Evolutionary conservation across 2,888 invertebrate genomes (phyloP), one percentile per base, ranked within the genome.

Genomic region (Bibio marci): DNA sequence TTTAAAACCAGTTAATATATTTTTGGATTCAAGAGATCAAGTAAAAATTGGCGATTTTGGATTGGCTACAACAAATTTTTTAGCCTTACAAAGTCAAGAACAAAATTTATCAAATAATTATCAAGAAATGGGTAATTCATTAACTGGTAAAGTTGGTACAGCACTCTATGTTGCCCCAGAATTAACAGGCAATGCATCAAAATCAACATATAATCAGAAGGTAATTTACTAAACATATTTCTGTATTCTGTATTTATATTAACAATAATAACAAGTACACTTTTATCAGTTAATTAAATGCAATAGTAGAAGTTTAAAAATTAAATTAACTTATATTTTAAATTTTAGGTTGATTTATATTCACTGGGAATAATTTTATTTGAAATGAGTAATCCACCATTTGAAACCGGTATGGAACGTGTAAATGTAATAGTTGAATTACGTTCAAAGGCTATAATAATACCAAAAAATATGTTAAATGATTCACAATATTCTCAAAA

Each of bases 1-100:
- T 51, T 56, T 86, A 46, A 87, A 86, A 54, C 85, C 86, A 0
- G 90, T 82, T 1, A 97, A 97, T 55, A 90, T 97, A 52, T 95
- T 97, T 61, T 70, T 98, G 55, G 94, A 94, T 56, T 80, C 78
- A 2, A 81, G 85, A 48, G 92, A 94, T 62, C 88, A 90, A 56
- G 91, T 60, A 2, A 97, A 97, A 68, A 97, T 97, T 46, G 97
- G 95, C 11, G 97, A 97, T 62, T 97, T 97, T 59, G 97, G 97
- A 12, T 67, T 97, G 3, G 95, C 97, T 0, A 94, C 91, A 0
- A 85, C 82, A 1, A 77, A 72, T 47, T 70, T 77, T 37, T 63
- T 62, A 39, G 62, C 62, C 1, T 42, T 61, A 12, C 61, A 61
- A 44, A 44, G 55, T 8, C 53, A 58, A 39, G 49, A 32, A 17